Evolutionary conservation across 2,888 invertebrate genomes (phyloP).

Genomic region (Thecocarcelia acutangulata): DNA sequence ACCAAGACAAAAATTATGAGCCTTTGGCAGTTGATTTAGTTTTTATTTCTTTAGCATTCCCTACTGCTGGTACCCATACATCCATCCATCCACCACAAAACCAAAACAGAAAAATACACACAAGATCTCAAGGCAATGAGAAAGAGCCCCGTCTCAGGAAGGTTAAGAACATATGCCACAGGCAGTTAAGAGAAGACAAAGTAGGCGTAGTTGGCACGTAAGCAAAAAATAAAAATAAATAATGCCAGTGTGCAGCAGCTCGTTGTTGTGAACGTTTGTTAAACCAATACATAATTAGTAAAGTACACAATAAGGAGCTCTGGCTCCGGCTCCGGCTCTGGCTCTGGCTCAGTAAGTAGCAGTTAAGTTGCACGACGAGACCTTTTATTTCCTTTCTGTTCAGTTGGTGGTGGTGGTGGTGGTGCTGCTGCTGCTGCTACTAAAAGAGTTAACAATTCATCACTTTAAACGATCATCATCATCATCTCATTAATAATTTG

Average conservation of each 20-base stretch:
- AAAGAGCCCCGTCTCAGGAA: not conserved
- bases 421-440: slow-evolving; percentile 9
- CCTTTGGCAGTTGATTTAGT: slow-evolving; percentile 48
- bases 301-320: slow-evolving; percentile 37
- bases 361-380: slow-evolving; percentile 52
- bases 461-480: slow-evolving; percentile 46
- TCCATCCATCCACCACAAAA: slow-evolving; percentile 24
- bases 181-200: slow-evolving; percentile 63
- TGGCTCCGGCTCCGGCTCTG: not conserved
- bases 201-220: slow-evolving; percentile 73
- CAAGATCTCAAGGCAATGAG: slow-evolving; percentile 32
- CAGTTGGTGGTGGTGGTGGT: slow-evolving; percentile 1
- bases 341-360: slow-evolving; percentile 45
- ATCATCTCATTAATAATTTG: slow-evolving; percentile 78
- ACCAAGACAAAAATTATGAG: slow-evolving; percentile 61
- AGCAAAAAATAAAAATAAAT: slow-evolving; percentile 43
- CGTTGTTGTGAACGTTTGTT: slow-evolving; percentile 40
- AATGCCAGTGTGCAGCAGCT: slow-evolving; percentile 52
- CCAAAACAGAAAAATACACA: slow-evolving; percentile 12
- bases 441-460: slow-evolving; percentile 63
- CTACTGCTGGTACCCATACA: not conserved
- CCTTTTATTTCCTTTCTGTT: slow-evolving; percentile 49
- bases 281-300: slow-evolving; percentile 63
- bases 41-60: slow-evolving; percentile 1
- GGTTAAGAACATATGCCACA: slow-evolving; percentile 60